Percentiles rank a stretch among this genome's conserved stretches.
These are phyloP conservation scores for Drosophila busckii DNA, from an alignment of 1,140 invertebrate genomes.

Conservation along the genomic window DNA sequence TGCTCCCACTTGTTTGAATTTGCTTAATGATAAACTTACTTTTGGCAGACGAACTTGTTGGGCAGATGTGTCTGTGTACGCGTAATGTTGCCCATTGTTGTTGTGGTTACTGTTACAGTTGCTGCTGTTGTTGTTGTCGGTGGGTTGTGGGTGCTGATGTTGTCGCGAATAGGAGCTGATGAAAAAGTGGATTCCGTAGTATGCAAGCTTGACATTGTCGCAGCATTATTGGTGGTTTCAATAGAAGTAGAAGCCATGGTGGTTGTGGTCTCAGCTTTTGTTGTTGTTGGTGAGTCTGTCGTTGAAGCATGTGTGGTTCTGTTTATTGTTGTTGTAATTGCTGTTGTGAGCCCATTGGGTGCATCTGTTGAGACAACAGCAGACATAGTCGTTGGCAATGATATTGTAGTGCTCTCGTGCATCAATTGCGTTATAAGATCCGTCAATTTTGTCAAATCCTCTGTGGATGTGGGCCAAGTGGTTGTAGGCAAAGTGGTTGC, in stretches of 20 bases:
- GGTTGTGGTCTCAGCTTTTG: background rate
- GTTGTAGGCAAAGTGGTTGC: constrained; percentile 13
- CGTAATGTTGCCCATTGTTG: constrained; percentile 10
- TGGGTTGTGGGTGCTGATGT: background rate
- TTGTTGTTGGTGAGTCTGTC: constrained; percentile 3
- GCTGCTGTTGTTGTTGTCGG: background rate
- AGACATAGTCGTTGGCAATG: background rate
- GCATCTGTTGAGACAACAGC: constrained; percentile 17
- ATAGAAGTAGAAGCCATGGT: background rate
- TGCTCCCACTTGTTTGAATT: background rate
- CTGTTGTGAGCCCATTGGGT: background rate
- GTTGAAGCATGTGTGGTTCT: constrained; percentile 1
- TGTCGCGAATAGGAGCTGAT: no score
- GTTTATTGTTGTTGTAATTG: background rate
- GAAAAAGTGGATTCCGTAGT: no score
- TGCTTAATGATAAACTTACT: no score
- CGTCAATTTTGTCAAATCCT: constrained; percentile 45
- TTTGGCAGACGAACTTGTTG: constrained; percentile 67
- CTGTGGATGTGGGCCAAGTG: constrained; percentile 45
- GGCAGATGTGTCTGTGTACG: constrained; percentile 22
- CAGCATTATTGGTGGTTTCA: background rate
- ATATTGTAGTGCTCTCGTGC: constrained; percentile 28
- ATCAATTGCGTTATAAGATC: constrained; percentile 44
- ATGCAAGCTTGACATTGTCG: no score
- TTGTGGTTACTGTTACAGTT: constrained; percentile 5